phyloP scores from a whole-genome alignment of 2,113 vertebrate species.

The Colius striatus region DNA sequence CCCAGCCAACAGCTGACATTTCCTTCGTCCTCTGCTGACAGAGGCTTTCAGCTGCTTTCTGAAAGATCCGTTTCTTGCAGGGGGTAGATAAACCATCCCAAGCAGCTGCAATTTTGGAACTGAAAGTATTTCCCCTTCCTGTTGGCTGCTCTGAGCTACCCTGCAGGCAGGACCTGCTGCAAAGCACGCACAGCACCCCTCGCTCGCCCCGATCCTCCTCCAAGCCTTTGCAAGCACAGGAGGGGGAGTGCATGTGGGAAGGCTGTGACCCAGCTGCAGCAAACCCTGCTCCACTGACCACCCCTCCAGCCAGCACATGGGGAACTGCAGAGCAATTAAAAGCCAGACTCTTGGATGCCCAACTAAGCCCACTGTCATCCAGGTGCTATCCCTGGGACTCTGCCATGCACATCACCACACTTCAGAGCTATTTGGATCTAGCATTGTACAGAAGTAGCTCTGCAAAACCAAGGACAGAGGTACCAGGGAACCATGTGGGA shows the following conservation, averaged over 20 bases:
- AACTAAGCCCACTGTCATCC: background rate
- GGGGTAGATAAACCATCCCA: slow-evolving; percentile 39
- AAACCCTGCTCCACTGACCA: background rate
- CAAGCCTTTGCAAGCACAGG: background rate
- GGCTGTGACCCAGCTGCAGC: background rate
- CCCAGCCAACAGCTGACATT: slow-evolving; percentile 32
- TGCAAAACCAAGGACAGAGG: background rate
- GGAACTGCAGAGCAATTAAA: background rate
- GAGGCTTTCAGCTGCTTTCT: slow-evolving; percentile 33
- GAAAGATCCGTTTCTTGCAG: slow-evolving; percentile 5
- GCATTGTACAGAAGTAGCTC: background rate
- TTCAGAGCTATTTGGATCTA: background rate
- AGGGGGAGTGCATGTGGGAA: background rate
- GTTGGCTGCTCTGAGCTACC: slow-evolving; percentile 16
- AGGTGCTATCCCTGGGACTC: background rate
- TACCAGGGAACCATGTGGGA: background rate
- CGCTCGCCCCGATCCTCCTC: background rate
- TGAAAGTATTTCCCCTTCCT: slow-evolving; percentile 62
- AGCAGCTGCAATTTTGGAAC: slow-evolving; percentile 30
- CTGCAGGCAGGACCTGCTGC: background rate
- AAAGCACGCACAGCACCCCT: background rate
- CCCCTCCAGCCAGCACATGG: background rate
- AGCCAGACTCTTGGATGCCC: background rate
- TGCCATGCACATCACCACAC: background rate
- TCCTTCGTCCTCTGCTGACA: slow-evolving; percentile 15